Conservation (phyloP, 1,140 invertebrate species). For the Megalonaias nervosa region DNA sequence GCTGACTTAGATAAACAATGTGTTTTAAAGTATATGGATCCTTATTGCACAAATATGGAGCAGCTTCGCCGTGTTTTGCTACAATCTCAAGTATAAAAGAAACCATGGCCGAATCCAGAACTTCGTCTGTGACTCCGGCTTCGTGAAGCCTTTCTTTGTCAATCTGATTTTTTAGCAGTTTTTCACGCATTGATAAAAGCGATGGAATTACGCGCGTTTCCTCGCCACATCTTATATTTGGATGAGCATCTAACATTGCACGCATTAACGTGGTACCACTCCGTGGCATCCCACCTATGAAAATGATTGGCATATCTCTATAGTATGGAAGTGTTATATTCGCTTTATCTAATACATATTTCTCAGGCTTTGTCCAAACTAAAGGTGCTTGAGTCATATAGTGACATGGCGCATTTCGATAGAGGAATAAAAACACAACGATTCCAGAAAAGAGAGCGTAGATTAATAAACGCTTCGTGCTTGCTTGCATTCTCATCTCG, state of each 20-base stretch:
- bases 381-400: too few relatives aligned
- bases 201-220: slow-evolving; percentile 95
- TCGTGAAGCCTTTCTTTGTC: slow-evolving; percentile 83
- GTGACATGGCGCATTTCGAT: too few relatives aligned
- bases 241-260: slow-evolving; percentile 98
- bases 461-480: too few relatives aligned
- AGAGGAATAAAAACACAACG: too few relatives aligned
- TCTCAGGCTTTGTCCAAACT: too few relatives aligned
- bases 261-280: slow-evolving; percentile 96
- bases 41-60: slow-evolving; percentile 94
- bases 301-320: slow-evolving; percentile 82
- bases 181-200: slow-evolving; percentile 30
- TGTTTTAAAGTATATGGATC: slow-evolving; percentile 97
- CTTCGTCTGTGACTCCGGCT: slow-evolving; percentile 92
- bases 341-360: too few relatives aligned
- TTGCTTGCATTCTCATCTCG: too few relatives aligned
- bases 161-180: slow-evolving; percentile 35
- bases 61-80: slow-evolving; percentile 93
- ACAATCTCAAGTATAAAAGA: slow-evolving; percentile 95
- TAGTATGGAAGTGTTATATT: too few relatives aligned
- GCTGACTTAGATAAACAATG: slow-evolving; percentile 79
- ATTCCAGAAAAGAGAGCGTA: too few relatives aligned
- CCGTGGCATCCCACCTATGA: slow-evolving; percentile 95
- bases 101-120: slow-evolving; percentile 93
- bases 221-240: slow-evolving; percentile 95